A percentile compares a stretch with the other conserved stretches of the same genome.
Evolutionary conservation across 2,888 invertebrate genomes (phyloP).

Genomic region (Sinotaia quadrata): DNA sequence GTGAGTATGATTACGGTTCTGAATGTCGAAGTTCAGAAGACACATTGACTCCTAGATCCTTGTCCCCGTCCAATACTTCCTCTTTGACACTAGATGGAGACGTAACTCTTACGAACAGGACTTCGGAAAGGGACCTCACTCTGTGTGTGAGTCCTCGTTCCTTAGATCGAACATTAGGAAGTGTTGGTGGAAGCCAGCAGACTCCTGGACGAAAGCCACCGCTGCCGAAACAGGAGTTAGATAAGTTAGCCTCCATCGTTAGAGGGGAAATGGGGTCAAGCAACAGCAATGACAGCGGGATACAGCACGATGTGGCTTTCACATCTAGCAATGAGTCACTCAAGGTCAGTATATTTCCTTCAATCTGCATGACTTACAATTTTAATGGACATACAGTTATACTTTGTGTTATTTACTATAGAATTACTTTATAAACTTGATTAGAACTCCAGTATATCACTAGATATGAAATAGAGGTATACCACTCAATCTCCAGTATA

Average conservation of each 20-base stretch:
- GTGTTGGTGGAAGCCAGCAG: neutral
- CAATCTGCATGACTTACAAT: too few relatives aligned
- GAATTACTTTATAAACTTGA: too few relatives aligned
- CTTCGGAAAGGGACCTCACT: neutral
- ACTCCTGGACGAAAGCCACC: neutral
- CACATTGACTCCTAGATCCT: slow-evolving; percentile 32
- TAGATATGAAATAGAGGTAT: too few relatives aligned
- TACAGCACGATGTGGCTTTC: slow-evolving; percentile 59
- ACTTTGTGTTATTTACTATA: too few relatives aligned
- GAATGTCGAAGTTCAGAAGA: slow-evolving; percentile 30
- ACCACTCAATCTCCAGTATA: too few relatives aligned
- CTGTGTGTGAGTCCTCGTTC: too few relatives aligned
- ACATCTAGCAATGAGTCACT: slow-evolving; percentile 61
- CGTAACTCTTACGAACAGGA: slow-evolving; percentile 20
- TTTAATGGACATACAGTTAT: too few relatives aligned
- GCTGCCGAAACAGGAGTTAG: neutral
- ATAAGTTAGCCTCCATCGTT: slow-evolving; percentile 19
- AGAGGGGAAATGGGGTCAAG: slow-evolving; percentile 49
- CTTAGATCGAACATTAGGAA: too few relatives aligned
- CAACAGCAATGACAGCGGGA: slow-evolving; percentile 66
- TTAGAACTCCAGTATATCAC: too few relatives aligned
- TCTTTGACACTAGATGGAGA: slow-evolving; percentile 27
- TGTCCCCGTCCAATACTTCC: slow-evolving; percentile 18
- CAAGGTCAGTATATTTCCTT: slow-evolving; percentile 54
- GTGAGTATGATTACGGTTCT: slow-evolving; percentile 15